Evolutionary conservation across 2,113 vertebrate species (phyloP).

Genomic region (Pipa parva): DNA sequence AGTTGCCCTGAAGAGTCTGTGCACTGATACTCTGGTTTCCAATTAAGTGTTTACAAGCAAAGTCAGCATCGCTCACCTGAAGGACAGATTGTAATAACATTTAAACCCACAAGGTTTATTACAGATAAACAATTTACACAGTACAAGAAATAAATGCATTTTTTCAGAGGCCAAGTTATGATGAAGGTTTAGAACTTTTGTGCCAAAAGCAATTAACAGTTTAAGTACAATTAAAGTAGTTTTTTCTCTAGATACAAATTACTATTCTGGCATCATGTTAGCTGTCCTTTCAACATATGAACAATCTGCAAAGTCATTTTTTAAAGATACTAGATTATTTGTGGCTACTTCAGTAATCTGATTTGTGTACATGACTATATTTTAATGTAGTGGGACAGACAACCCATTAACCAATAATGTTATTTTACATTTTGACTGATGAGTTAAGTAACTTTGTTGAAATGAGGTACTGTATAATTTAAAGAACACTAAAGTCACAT

Average conservation of each 20-base stretch:
- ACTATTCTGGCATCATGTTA: too few relatives aligned
- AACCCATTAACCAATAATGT: too few relatives aligned
- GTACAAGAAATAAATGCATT: neutral
- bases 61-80: constrained; percentile 62
- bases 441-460: too few relatives aligned
- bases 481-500: too few relatives aligned
- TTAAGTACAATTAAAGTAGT: constrained; percentile 27
- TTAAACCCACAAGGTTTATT: neutral
- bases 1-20: constrained; percentile 41
- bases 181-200: constrained; percentile 25
- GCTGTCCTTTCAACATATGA: too few relatives aligned
- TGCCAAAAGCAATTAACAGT: constrained; percentile 30
- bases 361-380: too few relatives aligned
- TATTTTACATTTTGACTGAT: too few relatives aligned
- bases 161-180: constrained; percentile 18
- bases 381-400: too few relatives aligned
- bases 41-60: constrained; percentile 57
- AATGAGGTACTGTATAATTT: too few relatives aligned
- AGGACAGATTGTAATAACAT: constrained; percentile 40
- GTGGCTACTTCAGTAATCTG: too few relatives aligned
- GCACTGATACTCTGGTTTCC: constrained; percentile 52
- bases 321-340: too few relatives aligned
- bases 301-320: too few relatives aligned
- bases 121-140: neutral
- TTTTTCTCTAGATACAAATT: constrained; percentile 13